These are phyloP conservation scores for Ciconia nigra DNA, from an alignment of 2,797 vertebrate species.

Conservation along the genomic window DNA sequence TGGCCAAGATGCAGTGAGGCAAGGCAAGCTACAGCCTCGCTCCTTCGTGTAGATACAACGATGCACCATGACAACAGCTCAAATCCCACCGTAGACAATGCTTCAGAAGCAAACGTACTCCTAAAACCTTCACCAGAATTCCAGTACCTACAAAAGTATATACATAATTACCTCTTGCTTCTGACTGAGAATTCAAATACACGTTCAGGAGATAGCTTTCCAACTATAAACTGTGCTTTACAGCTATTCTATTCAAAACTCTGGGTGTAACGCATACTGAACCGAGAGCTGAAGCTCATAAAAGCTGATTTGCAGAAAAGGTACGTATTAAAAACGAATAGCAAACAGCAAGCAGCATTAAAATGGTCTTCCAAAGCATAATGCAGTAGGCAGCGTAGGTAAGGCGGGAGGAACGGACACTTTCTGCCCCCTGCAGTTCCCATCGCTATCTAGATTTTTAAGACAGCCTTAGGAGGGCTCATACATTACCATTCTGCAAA, in stretches of 20 bases:
- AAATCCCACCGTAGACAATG: accelerated
- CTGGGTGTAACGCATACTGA: conserved; percentile 1
- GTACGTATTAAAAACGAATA: background rate
- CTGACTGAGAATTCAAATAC: background rate
- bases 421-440: conserved; percentile 66
- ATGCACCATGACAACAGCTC: background rate
- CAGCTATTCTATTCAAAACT: background rate
- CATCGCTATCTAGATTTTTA: conserved; percentile 25
- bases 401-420: conserved; percentile 23
- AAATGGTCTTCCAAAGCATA: conserved; percentile 55
- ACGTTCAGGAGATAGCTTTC: background rate
- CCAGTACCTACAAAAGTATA: background rate
- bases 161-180: background rate
- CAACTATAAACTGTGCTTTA: background rate
- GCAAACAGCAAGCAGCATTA: conserved; percentile 4
- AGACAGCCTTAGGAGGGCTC: background rate
- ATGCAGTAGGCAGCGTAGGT: background rate
- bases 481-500: background rate
- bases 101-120: background rate
- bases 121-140: background rate
- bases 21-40: background rate
- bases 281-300: background rate
- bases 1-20: background rate
- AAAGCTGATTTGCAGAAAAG: conserved; percentile 17
- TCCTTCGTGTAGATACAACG: background rate